Evolutionary conservation across 1,140 invertebrate species (phyloP), one percentile per base, ranked within the genome.

Genomic region (Aphelenchoides avenae): DNA sequence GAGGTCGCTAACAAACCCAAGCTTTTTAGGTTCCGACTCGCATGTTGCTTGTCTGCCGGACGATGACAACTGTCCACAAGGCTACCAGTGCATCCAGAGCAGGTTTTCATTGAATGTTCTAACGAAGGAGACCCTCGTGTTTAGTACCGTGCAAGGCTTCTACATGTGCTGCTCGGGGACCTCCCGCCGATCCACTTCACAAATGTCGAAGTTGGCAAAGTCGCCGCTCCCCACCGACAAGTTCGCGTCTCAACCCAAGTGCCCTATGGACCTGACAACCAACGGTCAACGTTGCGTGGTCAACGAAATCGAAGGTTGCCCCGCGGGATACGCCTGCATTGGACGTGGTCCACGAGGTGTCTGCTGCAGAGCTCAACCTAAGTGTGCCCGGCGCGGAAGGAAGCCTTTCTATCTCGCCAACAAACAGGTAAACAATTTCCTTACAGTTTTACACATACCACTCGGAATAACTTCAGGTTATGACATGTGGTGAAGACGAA

Each of bases 1-100:
- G n/a, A 36, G n/a, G n/a, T 11, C 11, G 11, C 34, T 36, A 36
- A 36, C 11, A 36, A 36, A n/a, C n/a, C n/a, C 34, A 36, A 13
- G n/a, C 31, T 53, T 27, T 40, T 26, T 49, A 27, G 69, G 70
- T 5, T 77, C 72, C 2, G 73, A 71, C 40, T 77, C 75, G 7
- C 56, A 71, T 30, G 75, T 77, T 33, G 67, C 72, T n/a, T 75
- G 72, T 42, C 56, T 65, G 18, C 58, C 65, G 1, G 66, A 76
- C 46, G 68, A 66, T 51, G 57, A 64, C 31, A 74, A 69, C 29
- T 70, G 67, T 31, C 67, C 67, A 9, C 29, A 46, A 33, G 62
- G 53, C 9, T 70, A 44, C 41, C 70, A 71, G 51, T 70, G 67
- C 47, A 22, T 70, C 5, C 71, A 69, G 37, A 63, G 61, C 61